Base-by-base conservation (phyloP, 1,140 invertebrate species). In the Listronotus bonariensis region DNA sequence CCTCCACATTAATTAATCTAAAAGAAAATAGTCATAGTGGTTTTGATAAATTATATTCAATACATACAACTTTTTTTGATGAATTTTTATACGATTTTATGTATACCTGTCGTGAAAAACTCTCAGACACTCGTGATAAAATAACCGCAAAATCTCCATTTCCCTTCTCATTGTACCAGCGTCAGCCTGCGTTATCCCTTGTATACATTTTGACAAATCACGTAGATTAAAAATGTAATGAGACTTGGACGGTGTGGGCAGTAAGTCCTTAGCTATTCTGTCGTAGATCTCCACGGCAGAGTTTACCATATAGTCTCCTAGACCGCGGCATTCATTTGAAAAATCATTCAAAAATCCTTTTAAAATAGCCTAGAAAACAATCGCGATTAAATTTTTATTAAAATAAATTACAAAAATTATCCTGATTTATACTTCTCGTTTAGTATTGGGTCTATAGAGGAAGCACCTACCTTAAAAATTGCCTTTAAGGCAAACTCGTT, bases 141-240 rank as follows among this genome's bases (percentile, higher is more conserved):
- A 96, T 1, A 96, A 80, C 63, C 85, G 82, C 45, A 86, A 73
- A 80, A 89, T 90, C 45, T 85, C 83, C 42, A 83, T 82, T 12
- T 86, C 82, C 10, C 86, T 82, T 60, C 88, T 84, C 72, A 88
- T 85, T 20, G 82, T 83, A 0, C 83, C 81, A 0, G 86, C 80
- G 82, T 90, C 83, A 65, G 88, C 85, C 82, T 93, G 86, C 76
- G 92, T 74, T 0, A 94, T 86, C 5, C 94, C 94, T 78, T 95
- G 92, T 68, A 97, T 86, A 43, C 93, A 93, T 77, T 95, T 89
- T n/a, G 92, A 92, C 34, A 96, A 84, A 79, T 93, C 91, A 31
- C 94, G 81, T 69, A 96, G 80, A 79, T 96, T 96, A 76, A 96
- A 97, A 11, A 96, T 86, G 69, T 97, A 96, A 77, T 97, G 94